These are phyloP conservation scores for Progne subis DNA, from an alignment of 2,113 vertebrate genomes.

Conservation along the genomic window DNA sequence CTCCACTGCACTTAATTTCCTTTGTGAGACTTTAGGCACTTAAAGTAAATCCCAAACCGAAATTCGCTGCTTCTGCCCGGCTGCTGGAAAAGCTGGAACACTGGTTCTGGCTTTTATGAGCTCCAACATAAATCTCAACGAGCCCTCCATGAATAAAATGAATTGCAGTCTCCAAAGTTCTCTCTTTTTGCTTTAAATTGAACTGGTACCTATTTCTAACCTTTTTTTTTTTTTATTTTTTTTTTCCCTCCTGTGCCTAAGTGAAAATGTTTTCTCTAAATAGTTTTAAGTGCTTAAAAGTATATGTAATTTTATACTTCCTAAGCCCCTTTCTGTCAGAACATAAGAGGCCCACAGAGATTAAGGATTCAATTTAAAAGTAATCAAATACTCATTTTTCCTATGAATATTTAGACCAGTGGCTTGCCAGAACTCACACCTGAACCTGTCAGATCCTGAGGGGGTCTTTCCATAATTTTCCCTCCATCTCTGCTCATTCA, in stretches of 20 bases:
- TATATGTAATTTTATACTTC: not conserved
- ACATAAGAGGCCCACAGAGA: not conserved
- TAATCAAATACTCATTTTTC: not conserved
- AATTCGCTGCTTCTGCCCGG: not conserved
- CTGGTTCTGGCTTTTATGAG: not conserved
- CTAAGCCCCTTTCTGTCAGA: not conserved
- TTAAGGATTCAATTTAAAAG: conserved; percentile 10
- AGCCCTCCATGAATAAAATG: not conserved
- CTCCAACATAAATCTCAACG: not conserved
- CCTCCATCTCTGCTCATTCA: not conserved
- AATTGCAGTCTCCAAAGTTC: not conserved
- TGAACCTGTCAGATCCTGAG: not conserved
- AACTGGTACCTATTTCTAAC: not conserved
- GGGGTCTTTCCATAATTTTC: not conserved
- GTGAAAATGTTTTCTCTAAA: conserved; percentile 14
- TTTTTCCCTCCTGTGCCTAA: not conserved
- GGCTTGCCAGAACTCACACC: not conserved
- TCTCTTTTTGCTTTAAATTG: not conserved
- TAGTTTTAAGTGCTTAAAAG: not conserved
- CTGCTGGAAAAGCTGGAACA: not conserved
- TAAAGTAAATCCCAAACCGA: not conserved
- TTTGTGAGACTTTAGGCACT: not conserved
- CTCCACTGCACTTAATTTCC: conserved; percentile 18
- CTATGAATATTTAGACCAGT: not conserved
- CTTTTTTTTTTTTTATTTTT: not conserved